These are phyloP conservation scores for Drosophila kohkoa DNA, from an alignment of 1,140 invertebrate genomes.

Conservation along the genomic window DNA sequence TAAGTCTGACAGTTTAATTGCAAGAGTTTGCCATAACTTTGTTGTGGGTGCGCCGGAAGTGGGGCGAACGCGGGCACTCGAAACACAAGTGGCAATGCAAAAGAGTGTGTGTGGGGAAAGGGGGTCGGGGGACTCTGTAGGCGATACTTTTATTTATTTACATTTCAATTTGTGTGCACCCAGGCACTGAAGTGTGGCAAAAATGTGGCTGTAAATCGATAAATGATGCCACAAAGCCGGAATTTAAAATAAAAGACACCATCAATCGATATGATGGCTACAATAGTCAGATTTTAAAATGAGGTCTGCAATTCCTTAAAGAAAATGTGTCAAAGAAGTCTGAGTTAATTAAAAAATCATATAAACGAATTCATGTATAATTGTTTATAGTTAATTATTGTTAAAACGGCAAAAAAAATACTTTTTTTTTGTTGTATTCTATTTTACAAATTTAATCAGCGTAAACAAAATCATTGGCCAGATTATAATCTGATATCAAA, in stretches of 20 bases:
- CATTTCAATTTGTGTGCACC: constrained; percentile 38
- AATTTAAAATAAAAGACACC: not conserved
- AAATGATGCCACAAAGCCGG: not conserved
- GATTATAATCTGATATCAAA: constrained; percentile 1
- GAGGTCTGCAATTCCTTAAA: not conserved
- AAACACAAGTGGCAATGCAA: not conserved
- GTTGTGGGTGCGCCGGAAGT: constrained; percentile 20
- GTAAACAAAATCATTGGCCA: not conserved
- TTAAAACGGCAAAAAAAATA: not conserved
- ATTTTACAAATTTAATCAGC: not conserved
- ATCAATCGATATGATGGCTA: not conserved
- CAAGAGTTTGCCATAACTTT: constrained; percentile 75
- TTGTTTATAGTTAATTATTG: not conserved
- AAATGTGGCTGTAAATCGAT: constrained; percentile 16
- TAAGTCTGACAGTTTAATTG: constrained; percentile 82
- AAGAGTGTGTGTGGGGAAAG: not conserved
- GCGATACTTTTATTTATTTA: constrained; percentile 55
- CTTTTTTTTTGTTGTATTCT: no score
- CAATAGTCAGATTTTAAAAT: not conserved
- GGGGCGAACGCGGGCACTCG: constrained; percentile 8
- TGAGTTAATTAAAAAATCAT: no score
- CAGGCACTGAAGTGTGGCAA: constrained; percentile 3
- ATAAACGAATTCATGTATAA: not conserved
- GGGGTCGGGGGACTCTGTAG: not conserved
- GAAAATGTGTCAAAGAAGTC: no score